A percentile compares a stretch with the other conserved stretches of the same genome.
Evolutionary conservation across 1,140 invertebrate genomes (phyloP).

Genomic region (Trichonephila inaurata): DNA sequence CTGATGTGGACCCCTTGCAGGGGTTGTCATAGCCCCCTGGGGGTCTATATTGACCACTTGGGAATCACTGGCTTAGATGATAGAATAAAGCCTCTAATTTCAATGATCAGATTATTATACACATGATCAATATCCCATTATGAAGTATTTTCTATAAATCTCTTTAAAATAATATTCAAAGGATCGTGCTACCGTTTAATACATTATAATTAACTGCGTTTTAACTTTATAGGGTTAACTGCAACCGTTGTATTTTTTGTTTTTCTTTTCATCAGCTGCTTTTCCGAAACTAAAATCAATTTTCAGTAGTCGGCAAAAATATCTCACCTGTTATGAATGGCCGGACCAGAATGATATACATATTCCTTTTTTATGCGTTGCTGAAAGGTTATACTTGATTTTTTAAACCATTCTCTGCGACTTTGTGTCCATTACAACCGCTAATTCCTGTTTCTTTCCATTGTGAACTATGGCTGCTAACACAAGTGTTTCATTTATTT

Average conservation of each 20-base stretch:
- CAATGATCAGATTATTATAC: no score
- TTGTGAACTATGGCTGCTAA: not conserved
- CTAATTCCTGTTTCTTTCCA: not conserved
- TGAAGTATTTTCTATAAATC: no score
- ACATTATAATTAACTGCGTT: no score
- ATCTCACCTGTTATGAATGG: conserved; percentile 44
- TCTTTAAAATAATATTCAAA: no score
- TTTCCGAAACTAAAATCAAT: conserved; percentile 58
- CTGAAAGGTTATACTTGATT: conserved; percentile 31
- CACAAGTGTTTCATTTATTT: not conserved
- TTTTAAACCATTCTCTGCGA: not conserved
- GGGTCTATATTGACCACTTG: no score
- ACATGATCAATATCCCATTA: no score
- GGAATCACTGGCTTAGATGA: no score
- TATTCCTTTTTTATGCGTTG: conserved; percentile 10
- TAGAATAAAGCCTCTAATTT: no score
- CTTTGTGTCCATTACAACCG: not conserved
- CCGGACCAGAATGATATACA: conserved; percentile 19
- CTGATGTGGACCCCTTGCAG: no score
- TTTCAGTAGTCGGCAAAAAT: conserved; percentile 7
- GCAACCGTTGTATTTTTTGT: not conserved
- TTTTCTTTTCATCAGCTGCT: conserved; percentile 60
- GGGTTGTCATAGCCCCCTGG: no score
- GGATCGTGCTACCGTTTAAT: no score
- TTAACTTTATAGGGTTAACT: not conserved